A percentile compares a stretch with the other conserved stretches of the same genome.
These are phyloP conservation scores for Taxidea taxus DNA, from an alignment of 2,113 vertebrate species.

Conservation along the genomic window DNA sequence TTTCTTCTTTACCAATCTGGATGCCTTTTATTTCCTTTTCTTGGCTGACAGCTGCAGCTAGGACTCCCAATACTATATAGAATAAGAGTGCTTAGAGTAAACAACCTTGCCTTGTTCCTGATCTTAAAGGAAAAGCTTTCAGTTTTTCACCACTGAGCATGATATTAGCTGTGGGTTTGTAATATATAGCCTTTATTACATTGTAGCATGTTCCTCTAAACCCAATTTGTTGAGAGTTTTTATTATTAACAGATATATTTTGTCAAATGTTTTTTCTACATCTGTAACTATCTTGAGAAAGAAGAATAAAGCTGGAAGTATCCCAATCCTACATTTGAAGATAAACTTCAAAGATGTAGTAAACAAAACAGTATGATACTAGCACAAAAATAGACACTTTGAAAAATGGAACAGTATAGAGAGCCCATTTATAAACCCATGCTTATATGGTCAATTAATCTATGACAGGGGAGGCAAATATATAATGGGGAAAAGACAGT, in stretches of 20 bases:
- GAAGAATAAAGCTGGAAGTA: neutral
- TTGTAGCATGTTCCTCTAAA: neutral
- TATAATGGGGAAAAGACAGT: neutral
- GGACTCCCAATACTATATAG: neutral
- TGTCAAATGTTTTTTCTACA: neutral
- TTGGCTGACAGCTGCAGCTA: neutral
- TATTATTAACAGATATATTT: neutral
- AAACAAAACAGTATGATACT: neutral
- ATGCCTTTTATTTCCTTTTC: neutral
- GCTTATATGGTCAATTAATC: neutral
- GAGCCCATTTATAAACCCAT: neutral
- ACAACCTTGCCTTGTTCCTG: neutral
- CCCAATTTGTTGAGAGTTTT: neutral
- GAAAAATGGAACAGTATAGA: neutral
- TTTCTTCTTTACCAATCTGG: neutral
- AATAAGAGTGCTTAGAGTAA: neutral
- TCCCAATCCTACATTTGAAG: neutral
- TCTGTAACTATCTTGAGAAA: neutral
- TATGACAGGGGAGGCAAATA: neutral
- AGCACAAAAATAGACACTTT: neutral
- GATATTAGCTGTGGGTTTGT: neutral
- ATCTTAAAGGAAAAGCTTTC: neutral
- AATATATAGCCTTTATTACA: neutral
- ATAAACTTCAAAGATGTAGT: neutral
- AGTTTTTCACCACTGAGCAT: neutral